A percentile compares a stretch with the other conserved stretches of the same genome.
phyloP scores from a whole-genome alignment of 2,797 vertebrate genomes.

The Sebastes taczanowskii region DNA sequence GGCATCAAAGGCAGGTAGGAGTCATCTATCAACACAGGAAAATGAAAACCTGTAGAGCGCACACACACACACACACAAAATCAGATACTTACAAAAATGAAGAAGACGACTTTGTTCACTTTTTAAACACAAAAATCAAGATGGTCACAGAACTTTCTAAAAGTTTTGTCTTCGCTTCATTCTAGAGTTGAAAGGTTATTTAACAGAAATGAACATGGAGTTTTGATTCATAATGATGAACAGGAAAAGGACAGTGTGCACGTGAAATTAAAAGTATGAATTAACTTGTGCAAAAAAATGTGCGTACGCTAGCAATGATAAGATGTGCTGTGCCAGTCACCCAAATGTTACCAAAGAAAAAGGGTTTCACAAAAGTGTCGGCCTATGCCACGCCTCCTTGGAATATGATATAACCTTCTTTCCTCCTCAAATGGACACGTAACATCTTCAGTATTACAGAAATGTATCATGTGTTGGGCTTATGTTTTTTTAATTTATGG shows the following conservation, averaged over 20 bases:
- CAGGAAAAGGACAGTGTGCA: background rate
- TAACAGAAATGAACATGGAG: background rate
- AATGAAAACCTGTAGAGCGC: slow-evolving; percentile 41
- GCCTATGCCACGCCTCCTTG: too few species aligned
- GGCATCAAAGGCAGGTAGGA: slow-evolving; percentile 54
- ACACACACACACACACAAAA: background rate
- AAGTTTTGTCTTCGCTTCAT: background rate
- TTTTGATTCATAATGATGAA: background rate
- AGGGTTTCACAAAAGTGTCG: background rate
- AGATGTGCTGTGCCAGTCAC: background rate
- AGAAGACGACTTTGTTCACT: background rate
- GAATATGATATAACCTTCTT: background rate
- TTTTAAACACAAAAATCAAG: background rate
- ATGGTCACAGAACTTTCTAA: background rate
- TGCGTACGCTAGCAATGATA: background rate
- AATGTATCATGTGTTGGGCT: background rate
- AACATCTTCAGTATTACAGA: background rate
- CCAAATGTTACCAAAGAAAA: background rate
- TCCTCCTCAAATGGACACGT: background rate
- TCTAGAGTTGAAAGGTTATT: background rate
- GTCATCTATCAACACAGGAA: slow-evolving; percentile 53
- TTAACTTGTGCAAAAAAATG: background rate
- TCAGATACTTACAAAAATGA: background rate
- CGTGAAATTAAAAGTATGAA: background rate
- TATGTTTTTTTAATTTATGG: background rate